A percentile compares a stretch with the other conserved stretches of the same genome.
These are phyloP conservation scores for Blennius ocellaris DNA, from an alignment of 2,113 vertebrate species.

Conservation along the genomic window DNA sequence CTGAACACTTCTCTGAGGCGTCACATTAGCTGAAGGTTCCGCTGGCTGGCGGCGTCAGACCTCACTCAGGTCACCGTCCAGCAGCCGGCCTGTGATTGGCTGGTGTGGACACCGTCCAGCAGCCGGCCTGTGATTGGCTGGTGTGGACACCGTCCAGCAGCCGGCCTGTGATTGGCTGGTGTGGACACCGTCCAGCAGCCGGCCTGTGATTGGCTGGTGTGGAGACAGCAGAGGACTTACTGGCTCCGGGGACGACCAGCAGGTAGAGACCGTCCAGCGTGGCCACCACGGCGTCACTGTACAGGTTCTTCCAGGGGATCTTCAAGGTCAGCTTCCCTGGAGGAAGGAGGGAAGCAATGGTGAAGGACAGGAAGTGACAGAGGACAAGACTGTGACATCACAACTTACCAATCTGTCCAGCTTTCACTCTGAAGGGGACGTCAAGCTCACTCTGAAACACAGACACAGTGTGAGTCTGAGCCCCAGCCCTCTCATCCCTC, in stretches of 20 bases:
- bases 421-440: conserved; percentile 94
- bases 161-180: too few relatives aligned
- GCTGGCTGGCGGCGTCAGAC: too few relatives aligned
- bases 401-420: conserved; percentile 94
- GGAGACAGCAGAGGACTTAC: conserved; percentile 80
- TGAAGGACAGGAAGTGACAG: neutral
- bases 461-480: conserved; percentile 14
- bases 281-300: conserved; percentile 94
- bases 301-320: conserved; percentile 99
- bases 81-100: too few relatives aligned
- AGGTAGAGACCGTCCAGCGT: conserved; percentile 95
- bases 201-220: too few relatives aligned
- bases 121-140: too few relatives aligned
- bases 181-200: too few relatives aligned
- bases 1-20: too few relatives aligned
- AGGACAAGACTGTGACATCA: neutral
- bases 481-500: too few relatives aligned
- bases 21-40: too few relatives aligned
- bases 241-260: conserved; percentile 94
- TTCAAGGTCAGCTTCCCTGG: conserved; percentile 95
- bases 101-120: too few relatives aligned
- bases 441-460: conserved; percentile 91
- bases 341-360: neutral
- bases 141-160: too few relatives aligned
- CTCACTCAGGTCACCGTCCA: too few relatives aligned